phyloP scores from a whole-genome alignment of 2,113 vertebrate species.

The Myrmecophaga tridactyla region DNA sequence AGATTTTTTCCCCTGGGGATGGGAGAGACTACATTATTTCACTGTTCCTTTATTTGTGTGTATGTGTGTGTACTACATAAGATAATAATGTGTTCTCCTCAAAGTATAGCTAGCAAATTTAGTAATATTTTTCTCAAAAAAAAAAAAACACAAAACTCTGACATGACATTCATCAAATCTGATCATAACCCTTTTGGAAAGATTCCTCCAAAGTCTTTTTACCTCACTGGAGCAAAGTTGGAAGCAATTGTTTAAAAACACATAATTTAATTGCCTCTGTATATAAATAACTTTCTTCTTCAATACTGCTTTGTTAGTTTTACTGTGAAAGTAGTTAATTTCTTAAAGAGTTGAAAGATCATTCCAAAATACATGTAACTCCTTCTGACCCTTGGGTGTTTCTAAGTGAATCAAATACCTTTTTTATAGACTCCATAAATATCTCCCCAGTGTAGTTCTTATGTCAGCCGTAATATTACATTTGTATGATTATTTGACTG shows the following conservation, averaged over 20 bases:
- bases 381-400: background rate
- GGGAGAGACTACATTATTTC: background rate
- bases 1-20: background rate
- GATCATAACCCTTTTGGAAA: slow-evolving; percentile 5
- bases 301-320: background rate
- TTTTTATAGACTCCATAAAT: background rate
- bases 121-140: background rate
- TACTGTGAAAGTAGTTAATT: slow-evolving; percentile 29
- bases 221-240: background rate
- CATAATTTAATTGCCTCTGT: background rate
- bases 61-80: background rate
- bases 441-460: background rate
- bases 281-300: slow-evolving; percentile 16
- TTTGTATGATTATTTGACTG: background rate
- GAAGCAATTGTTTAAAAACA: slow-evolving; percentile 37
- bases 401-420: background rate
- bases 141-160: background rate
- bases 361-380: background rate
- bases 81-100: background rate
- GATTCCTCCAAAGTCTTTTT: background rate
- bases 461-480: background rate
- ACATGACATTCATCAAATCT: background rate
- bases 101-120: background rate
- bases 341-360: background rate
- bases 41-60: background rate